These are phyloP conservation scores for Poecilia wingei DNA, from an alignment of 2,797 vertebrate genomes.

Conservation along the genomic window DNA sequence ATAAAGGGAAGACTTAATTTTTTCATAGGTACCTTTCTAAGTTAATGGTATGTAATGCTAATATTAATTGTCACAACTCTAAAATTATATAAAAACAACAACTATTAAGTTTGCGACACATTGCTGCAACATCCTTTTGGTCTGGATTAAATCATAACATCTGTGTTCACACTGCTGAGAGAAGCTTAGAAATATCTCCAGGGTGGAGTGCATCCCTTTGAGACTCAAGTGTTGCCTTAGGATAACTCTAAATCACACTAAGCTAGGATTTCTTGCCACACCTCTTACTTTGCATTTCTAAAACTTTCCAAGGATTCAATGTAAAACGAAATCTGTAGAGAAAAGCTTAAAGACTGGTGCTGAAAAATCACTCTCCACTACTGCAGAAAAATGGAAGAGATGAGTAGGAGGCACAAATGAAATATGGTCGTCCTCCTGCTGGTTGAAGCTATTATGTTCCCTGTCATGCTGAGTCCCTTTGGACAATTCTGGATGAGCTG, in stretches of 20 bases:
- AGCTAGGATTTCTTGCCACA: neutral
- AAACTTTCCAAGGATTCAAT: neutral
- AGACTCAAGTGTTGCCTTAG: neutral
- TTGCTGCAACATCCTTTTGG: neutral
- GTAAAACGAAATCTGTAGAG: neutral
- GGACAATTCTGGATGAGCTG: constrained; percentile 28
- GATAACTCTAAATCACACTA: neutral
- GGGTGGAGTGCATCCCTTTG: neutral
- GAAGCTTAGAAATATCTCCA: neutral
- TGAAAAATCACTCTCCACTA: constrained; percentile 8
- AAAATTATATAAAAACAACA: neutral
- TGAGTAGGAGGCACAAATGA: constrained; percentile 51
- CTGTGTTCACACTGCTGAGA: neutral
- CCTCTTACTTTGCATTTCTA: neutral
- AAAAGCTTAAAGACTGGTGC: neutral
- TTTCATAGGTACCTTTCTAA: neutral
- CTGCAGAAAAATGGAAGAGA: constrained; percentile 48
- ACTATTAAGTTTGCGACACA: neutral
- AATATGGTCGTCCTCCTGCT: constrained; percentile 53
- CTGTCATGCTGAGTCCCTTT: constrained; percentile 43
- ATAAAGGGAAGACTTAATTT: neutral
- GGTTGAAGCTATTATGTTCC: constrained; percentile 51
- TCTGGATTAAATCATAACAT: neutral
- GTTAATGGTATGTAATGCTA: neutral
- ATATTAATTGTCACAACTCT: neutral